Evolutionary conservation across 2,113 vertebrate genomes (phyloP).

Genomic region (Gasterosteus nipponicus): DNA sequence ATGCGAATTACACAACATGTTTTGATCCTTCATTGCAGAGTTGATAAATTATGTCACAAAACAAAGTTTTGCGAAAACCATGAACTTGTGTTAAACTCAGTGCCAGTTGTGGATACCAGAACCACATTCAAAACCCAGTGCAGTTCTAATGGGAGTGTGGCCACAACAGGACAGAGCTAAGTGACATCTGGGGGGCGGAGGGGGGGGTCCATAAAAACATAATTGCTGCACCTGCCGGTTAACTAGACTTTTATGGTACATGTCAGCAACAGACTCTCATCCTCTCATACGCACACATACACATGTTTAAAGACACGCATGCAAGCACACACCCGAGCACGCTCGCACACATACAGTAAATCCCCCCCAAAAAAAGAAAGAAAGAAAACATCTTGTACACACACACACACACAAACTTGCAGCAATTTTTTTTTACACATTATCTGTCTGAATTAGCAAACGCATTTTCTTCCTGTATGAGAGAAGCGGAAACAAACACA

Average conservation of each 20-base stretch:
- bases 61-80: conserved; percentile 31
- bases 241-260: conserved; percentile 43
- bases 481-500: conserved; percentile 74
- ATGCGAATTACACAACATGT: not conserved
- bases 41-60: conserved; percentile 55
- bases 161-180: conserved; percentile 38
- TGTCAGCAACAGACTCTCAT: conserved; percentile 38
- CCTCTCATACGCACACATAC: conserved; percentile 17
- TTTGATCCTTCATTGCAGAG: not conserved
- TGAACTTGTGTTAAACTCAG: conserved; percentile 46
- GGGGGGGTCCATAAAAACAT: conserved; percentile 30
- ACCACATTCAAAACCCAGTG: conserved; percentile 49
- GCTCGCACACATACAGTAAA: conserved; percentile 26
- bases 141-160: conserved; percentile 17
- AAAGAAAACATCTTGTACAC: not conserved
- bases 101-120: conserved; percentile 37
- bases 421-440: conserved; percentile 61
- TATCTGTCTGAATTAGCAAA: conserved; percentile 57
- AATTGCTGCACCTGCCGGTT: conserved; percentile 38
- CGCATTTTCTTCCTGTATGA: conserved; percentile 69
- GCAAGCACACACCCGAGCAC: conserved; percentile 14
- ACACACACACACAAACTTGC: conserved; percentile 40
- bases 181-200: conserved; percentile 20
- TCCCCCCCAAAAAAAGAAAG: not conserved
- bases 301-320: not conserved